Evolutionary conservation across 2,797 vertebrate species (phyloP).

Genomic region (Margarornis squamiger): DNA sequence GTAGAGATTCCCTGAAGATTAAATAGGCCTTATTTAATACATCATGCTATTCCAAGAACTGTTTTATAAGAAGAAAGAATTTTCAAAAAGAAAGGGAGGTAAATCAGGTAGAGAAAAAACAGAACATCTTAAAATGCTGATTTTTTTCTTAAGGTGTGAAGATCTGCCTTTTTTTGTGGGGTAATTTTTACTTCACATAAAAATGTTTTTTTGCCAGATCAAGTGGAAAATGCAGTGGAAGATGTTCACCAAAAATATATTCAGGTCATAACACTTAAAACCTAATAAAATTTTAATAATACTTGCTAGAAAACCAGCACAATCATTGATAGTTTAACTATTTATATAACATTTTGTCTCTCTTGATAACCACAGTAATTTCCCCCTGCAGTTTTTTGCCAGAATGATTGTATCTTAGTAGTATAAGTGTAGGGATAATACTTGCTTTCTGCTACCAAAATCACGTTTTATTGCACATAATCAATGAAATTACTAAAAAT

Average conservation of each 20-base stretch:
- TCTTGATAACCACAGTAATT: not conserved
- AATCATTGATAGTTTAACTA: not conserved
- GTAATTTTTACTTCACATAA: not conserved
- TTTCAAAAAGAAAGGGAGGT: not conserved
- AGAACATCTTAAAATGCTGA: not conserved
- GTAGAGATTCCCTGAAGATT: not conserved
- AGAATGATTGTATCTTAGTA: not conserved
- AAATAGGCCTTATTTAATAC: not conserved
- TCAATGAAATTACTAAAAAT: not conserved
- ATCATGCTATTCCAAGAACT: not conserved
- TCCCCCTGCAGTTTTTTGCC: not conserved
- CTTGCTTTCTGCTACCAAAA: not conserved
- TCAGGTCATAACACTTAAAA: not conserved
- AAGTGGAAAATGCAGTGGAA: not conserved
- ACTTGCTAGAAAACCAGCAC: not conserved
- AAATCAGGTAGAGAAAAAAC: not conserved
- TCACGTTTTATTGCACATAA: not conserved
- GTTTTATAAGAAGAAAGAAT: not conserved
- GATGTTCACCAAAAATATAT: not conserved
- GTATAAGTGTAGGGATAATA: not conserved
- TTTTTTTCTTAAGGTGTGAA: not conserved
- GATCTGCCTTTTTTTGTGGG: not conserved
- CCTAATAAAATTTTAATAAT: not conserved
- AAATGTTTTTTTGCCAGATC: not conserved
- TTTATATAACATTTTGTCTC: not conserved